A percentile compares a stretch with the other conserved stretches of the same genome.
phyloP scores from a whole-genome alignment of 2,113 vertebrate genomes.

The Crotalus tigris region DNA sequence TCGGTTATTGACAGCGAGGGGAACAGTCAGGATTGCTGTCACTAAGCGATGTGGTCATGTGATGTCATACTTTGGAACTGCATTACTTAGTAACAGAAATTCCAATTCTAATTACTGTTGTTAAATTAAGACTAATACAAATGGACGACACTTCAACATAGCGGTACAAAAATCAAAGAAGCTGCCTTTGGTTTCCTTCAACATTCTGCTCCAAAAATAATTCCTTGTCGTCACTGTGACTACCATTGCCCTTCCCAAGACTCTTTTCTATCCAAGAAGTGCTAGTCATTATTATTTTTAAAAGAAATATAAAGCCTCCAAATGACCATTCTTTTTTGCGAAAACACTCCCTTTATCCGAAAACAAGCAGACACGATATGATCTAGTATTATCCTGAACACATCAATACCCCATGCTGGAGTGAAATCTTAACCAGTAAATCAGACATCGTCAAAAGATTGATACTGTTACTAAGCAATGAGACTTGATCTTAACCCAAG shows the following conservation, averaged over 20 bases:
- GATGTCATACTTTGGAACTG: neutral
- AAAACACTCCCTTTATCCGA: neutral
- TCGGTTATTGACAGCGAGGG: neutral
- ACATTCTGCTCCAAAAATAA: neutral
- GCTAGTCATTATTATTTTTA: neutral
- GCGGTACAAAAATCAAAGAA: neutral
- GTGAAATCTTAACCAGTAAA: neutral
- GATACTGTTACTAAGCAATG: neutral
- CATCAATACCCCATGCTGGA: neutral
- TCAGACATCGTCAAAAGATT: neutral
- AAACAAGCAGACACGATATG: neutral
- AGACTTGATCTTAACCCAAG: neutral
- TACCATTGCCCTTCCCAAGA: neutral
- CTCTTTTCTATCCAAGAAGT: neutral
- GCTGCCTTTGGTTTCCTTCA: neutral
- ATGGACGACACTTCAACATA: neutral
- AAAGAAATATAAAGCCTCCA: neutral
- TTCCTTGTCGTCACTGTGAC: neutral
- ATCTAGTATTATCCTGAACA: neutral
- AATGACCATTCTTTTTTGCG: neutral
- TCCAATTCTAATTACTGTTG: neutral
- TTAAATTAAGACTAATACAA: neutral
- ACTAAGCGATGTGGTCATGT: neutral
- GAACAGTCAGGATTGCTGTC: neutral
- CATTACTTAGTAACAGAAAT: neutral